These are phyloP conservation scores for Xerus inauris DNA, from an alignment of 2,113 vertebrate genomes.

Conservation along the genomic window DNA sequence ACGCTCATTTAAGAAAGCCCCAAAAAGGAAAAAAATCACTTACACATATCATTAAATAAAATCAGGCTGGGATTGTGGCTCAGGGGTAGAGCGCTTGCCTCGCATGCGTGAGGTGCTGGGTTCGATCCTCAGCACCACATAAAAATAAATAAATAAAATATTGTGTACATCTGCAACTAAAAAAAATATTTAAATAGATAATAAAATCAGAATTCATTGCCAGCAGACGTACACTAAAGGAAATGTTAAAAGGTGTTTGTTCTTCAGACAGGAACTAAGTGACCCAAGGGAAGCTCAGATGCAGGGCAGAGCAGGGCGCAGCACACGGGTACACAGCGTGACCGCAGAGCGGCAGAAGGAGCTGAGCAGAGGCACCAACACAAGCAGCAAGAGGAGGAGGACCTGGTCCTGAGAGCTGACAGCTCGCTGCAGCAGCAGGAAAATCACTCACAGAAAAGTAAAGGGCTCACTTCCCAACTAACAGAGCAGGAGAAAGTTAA, in stretches of 20 bases:
- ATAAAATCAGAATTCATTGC: neutral
- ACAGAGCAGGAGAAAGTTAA: neutral
- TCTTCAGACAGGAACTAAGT: neutral
- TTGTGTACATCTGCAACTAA: too few relatives aligned
- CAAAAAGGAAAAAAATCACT: neutral
- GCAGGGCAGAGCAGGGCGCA: too few relatives aligned
- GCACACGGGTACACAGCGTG: neutral
- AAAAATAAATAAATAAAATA: too few relatives aligned
- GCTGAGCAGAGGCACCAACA: accelerated
- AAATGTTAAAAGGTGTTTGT: neutral
- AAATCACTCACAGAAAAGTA: neutral
- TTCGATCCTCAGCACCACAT: too few relatives aligned
- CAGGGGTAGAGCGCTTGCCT: too few relatives aligned
- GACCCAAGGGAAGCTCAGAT: neutral
- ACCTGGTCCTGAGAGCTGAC: too few relatives aligned
- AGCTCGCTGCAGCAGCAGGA: neutral
- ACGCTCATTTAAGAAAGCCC: neutral
- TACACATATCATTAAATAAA: neutral
- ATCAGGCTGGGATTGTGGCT: too few relatives aligned
- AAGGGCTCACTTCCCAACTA: neutral
- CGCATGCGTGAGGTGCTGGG: too few relatives aligned
- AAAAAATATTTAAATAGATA: too few relatives aligned
- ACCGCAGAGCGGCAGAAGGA: too few relatives aligned
- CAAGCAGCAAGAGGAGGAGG: too few relatives aligned
- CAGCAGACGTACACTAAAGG: neutral